Base-by-base conservation (phyloP, 2,888 invertebrate genomes). In the Lamproptera curius region DNA sequence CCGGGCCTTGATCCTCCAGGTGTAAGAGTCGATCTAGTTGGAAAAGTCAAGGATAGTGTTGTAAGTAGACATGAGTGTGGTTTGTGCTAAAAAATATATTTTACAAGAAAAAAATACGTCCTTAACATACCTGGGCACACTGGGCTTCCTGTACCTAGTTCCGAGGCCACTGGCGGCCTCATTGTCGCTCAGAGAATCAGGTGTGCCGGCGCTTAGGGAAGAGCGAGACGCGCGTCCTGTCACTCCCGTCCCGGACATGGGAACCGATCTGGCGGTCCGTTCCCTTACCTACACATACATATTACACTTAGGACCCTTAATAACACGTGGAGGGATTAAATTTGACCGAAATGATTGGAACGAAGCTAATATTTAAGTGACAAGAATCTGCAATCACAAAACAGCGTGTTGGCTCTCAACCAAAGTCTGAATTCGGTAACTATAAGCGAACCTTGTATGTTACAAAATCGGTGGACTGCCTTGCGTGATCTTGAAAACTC, bases 241-340 rank as follows among this genome's bases (percentile, higher is more conserved):
- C 1, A 65, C 75, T 15, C 72, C 82, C 37, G 75, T 75, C 39
- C 89, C 84, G 26, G 91, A 91, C 97, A 98, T 97, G 38, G 97
- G 97, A 58, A 96, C 94, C 48, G 97, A 97, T 63, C 97, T 92
- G 51, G 91, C 94, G 35, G 97, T 97, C 66, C 97, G 93, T 86
- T 98, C 98, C 66, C 97, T 92, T 51, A 97, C 96, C 97, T 97
- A 86, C 11, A 53, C 39, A 42, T 34, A n/a, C 39, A 20, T 8
- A 40, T 51, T 46, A 52, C 53, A 31, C 11, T 31, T n/a, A 31
- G 31, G 11, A 31, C 31, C 9, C n/a, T 11, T 1, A 31, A 2
- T n/a, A 4, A 31, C 31, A 31, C 11, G 6, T 10, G 13, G n/a
- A 31, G 4, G n/a, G 13, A 31, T 31, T 31, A 2, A 11, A 11